phyloP scores from a whole-genome alignment of 2,888 invertebrate species.

The Tetropium fuscum region DNA sequence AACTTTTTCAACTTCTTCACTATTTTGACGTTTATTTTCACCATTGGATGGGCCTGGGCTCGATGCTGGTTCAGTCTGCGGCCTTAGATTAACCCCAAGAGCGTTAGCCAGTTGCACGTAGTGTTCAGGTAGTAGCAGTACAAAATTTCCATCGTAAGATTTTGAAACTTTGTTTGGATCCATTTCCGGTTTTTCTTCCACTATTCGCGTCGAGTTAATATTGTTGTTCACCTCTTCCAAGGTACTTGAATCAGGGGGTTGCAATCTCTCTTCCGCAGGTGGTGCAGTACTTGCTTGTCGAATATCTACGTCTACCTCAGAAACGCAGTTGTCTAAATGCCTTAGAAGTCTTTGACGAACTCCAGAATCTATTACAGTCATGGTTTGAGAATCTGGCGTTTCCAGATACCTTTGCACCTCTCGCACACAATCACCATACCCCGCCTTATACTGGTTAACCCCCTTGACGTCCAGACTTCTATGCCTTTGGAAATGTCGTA shows the following conservation, averaged over 20 bases:
- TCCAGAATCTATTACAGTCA: conserved; percentile 70
- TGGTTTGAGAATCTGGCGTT: conserved; percentile 72
- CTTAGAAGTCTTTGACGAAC: conserved; percentile 71
- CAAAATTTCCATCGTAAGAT: conserved; percentile 72
- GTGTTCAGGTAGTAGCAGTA: conserved; percentile 72
- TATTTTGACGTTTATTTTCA: conserved; percentile 38
- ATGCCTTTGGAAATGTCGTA: conserved; percentile 82
- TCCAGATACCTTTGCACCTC: conserved; percentile 73
- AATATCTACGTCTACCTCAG: conserved; percentile 71
- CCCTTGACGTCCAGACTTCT: conserved; percentile 75
- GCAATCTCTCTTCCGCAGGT: conserved; percentile 45
- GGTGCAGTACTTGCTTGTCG: conserved; percentile 45
- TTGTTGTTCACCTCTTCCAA: conserved; percentile 60
- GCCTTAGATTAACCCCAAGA: conserved; percentile 63
- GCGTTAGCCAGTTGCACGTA: conserved; percentile 72
- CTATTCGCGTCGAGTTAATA: conserved; percentile 27
- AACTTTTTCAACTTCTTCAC: conserved; percentile 40
- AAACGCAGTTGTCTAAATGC: conserved; percentile 73
- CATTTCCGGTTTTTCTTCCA: conserved; percentile 19
- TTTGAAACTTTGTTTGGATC: conserved; percentile 63
- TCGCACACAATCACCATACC: conserved; percentile 75
- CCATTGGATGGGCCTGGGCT: conserved; percentile 46
- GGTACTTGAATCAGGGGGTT: conserved; percentile 64
- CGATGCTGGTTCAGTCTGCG: conserved; percentile 49
- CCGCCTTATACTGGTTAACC: conserved; percentile 75